Evolutionary conservation across 64 coral and sea anemone genomes (phyloP), one percentile per base, ranked within the genome.

Genomic region (Montipora foliosa): DNA sequence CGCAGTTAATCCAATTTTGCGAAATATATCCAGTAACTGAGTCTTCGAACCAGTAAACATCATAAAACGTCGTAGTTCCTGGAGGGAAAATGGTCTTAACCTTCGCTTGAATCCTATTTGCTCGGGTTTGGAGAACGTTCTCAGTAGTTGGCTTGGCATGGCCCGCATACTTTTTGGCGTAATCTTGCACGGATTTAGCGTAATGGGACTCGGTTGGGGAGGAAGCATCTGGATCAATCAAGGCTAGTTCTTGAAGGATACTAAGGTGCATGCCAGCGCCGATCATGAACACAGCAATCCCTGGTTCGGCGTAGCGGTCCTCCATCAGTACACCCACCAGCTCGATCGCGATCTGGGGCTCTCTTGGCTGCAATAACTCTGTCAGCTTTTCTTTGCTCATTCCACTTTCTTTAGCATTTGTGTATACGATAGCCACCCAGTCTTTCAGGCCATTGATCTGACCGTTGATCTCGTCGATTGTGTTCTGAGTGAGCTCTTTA

Each of bases 381-480:
- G 87, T 89, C 29, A 89, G 76, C 60, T 79, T 7, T 52, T 89
- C 44, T 76, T 89, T 89, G 87, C 72, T 60, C 75, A 17, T 37
- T 77, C 71, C 73, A 48, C 86, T 75, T 48, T 88, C 67, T 20
- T 88, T 88, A 1, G 86, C 86, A 76, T 88, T 88, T 6, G 70
- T 88, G 86, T 88, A 88, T 11, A 68, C 75, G 29, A 73, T 74
- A 15, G 86, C 15, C n/a, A 88, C 86, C 86, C 86, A 88, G 67
- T 55, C 75, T 57, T 88, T 88, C 25, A 57, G 47, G 5, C 22
- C 64, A 88, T 88, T 88, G 16, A 88, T 88, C n/a, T 88, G 22
- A 49, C 44, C 86, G 69, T 88, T 76, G 29, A 88, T 48, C 49
- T 88, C 29, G 73, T 74, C 86, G 67, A 88, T 88, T 16, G 86